Conservation (phyloP, 2,797 vertebrate genomes). For the Arnoldichthys spilopterus region DNA sequence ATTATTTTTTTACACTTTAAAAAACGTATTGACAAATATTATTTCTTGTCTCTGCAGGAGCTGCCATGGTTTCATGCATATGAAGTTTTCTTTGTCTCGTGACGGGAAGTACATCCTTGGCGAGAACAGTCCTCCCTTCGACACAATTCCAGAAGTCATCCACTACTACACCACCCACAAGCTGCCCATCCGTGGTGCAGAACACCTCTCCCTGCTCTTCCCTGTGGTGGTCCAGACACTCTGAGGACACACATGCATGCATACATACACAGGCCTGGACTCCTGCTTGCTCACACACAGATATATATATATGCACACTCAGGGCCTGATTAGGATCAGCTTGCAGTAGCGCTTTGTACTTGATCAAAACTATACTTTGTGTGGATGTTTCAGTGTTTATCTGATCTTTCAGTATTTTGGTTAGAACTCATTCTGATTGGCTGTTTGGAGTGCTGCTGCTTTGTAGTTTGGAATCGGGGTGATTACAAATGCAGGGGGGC, state of each 20-base stretch:
- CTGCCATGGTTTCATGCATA: constrained; percentile 93
- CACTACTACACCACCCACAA: constrained; percentile 88
- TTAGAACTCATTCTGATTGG: constrained; percentile 19
- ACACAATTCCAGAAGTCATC: constrained; percentile 87
- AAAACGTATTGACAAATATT: too few species aligned
- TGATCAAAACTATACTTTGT: constrained; percentile 17
- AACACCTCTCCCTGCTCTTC: constrained; percentile 89
- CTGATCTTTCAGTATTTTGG: too few species aligned
- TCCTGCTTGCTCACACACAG: constrained; percentile 58
- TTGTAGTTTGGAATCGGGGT: background rate
- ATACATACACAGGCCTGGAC: constrained; percentile 34
- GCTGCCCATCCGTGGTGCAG: constrained; percentile 87
- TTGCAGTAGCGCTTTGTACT: constrained; percentile 41
- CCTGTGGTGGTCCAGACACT: constrained; percentile 85
- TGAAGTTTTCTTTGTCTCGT: constrained; percentile 86
- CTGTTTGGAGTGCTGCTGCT: constrained; percentile 1
- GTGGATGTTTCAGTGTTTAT: constrained; percentile 4
- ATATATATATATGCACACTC: constrained; percentile 43
- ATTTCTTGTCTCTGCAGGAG: constrained; percentile 75
- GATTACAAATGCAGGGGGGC: background rate
- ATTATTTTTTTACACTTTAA: too few species aligned
- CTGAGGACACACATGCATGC: constrained; percentile 68
- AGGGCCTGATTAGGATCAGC: constrained; percentile 44
- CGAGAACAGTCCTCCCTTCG: constrained; percentile 88
- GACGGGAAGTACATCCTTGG: constrained; percentile 87